A percentile compares a stretch with the other conserved stretches of the same genome.
phyloP scores from a whole-genome alignment of 2,888 invertebrate species.

The Rhingia campestris region DNA sequence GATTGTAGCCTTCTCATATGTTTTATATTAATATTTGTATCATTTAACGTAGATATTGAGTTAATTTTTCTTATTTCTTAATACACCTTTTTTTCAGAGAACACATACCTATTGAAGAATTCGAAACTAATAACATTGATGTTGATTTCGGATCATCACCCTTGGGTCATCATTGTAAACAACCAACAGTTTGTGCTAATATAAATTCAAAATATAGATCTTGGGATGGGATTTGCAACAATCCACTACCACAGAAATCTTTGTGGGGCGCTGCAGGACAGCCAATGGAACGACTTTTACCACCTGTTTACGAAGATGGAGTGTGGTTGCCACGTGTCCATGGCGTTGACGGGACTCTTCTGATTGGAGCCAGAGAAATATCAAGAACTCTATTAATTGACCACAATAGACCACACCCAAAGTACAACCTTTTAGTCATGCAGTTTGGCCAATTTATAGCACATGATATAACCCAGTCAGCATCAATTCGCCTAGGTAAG shows the following conservation, averaged over 20 bases:
- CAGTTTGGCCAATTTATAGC: conserved; percentile 92
- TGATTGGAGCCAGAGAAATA: conserved; percentile 87
- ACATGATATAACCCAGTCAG: conserved; percentile 89
- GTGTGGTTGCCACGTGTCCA: conserved; percentile 81
- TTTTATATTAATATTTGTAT: no score
- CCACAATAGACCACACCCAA: conserved; percentile 85
- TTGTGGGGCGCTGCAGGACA: conserved; percentile 88
- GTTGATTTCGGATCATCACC: conserved; percentile 78
- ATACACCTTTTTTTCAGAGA: conserved; percentile 74
- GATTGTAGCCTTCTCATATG: no score
- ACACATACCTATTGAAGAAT: conserved; percentile 80
- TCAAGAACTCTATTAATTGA: conserved; percentile 86
- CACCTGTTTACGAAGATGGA: conserved; percentile 88
- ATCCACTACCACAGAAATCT: conserved; percentile 82
- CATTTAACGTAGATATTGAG: neutral
- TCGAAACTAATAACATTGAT: conserved; percentile 81
- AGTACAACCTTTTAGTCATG: conserved; percentile 88
- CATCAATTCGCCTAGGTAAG: conserved; percentile 87
- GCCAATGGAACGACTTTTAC: conserved; percentile 86
- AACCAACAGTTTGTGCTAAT: conserved; percentile 82
- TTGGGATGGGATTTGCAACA: conserved; percentile 93
- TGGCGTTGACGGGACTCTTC: conserved; percentile 82
- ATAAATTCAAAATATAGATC: conserved; percentile 86
- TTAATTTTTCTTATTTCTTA: neutral
- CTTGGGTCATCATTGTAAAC: conserved; percentile 79